Percentiles rank a stretch among this genome's conserved stretches.
phyloP scores from a whole-genome alignment of 2,113 vertebrate species.

The Formicarius rufipectus region DNA sequence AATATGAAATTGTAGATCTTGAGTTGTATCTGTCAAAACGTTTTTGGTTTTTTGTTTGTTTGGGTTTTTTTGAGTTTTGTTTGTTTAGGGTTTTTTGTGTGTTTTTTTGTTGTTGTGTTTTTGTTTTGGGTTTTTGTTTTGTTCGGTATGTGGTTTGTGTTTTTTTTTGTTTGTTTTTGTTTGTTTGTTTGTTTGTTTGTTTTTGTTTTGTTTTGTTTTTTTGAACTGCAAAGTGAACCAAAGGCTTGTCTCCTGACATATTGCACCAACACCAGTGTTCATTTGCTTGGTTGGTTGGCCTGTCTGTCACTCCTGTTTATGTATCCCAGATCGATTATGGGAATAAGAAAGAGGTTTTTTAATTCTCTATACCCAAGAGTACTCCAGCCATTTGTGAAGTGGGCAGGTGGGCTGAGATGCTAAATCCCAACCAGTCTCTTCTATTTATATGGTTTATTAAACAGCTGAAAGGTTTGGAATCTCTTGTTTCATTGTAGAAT shows the following conservation, averaged over 20 bases:
- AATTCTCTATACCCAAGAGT: background rate
- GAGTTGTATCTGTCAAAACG: background rate
- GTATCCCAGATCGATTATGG: background rate
- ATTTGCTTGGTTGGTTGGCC: background rate
- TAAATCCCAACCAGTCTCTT: background rate
- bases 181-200: too few species aligned
- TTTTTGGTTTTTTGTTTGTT: too few species aligned
- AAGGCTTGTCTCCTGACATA: background rate
- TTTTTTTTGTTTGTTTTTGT: too few species aligned
- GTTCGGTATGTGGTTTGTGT: too few species aligned
- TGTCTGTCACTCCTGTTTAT: background rate
- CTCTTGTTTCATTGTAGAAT: conserved; percentile 40
- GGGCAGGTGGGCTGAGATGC: conserved; percentile 22
- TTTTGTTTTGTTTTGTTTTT: background rate
- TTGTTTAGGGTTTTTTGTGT: too few species aligned
- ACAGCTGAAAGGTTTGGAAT: conserved; percentile 46
- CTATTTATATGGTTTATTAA: conserved; percentile 48
- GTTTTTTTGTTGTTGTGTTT: too few species aligned
- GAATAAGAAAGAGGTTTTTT: background rate
- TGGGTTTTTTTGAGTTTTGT: too few species aligned
- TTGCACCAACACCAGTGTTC: background rate
- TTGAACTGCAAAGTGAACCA: background rate
- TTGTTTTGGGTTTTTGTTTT: too few species aligned
- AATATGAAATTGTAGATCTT: background rate
- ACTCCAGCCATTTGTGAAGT: background rate